These are phyloP conservation scores for Leptopilina drosophilae DNA, from an alignment of 2,888 invertebrate genomes.

Conservation along the genomic window DNA sequence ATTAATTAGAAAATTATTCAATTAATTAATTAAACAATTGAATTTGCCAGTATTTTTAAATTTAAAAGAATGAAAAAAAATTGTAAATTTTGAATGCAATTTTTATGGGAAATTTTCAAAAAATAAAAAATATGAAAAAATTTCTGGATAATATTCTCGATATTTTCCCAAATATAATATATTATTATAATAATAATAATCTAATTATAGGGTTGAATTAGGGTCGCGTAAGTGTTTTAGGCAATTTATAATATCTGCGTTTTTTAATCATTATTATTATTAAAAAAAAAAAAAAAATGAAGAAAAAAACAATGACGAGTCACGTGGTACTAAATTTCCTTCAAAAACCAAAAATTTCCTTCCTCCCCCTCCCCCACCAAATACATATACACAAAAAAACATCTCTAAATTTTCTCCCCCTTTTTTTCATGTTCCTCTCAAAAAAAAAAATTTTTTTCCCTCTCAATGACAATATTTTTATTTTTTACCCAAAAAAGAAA, in stretches of 20 bases:
- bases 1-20: not conserved
- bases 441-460: conserved; percentile 7
- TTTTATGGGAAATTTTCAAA: too few relatives aligned
- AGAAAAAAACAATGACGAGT: not conserved
- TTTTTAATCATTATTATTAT: not conserved
- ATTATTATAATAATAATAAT: conserved; percentile 23
- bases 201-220: conserved; percentile 47
- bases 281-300: too few relatives aligned
- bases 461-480: not conserved
- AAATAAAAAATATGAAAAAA: too few relatives aligned
- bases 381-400: too few relatives aligned
- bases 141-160: conserved; percentile 1
- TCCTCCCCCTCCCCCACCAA: too few relatives aligned
- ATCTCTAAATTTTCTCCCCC: conserved; percentile 6
- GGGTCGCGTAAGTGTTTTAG: conserved; percentile 51
- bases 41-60: too few relatives aligned
- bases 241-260: conserved; percentile 39
- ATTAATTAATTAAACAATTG: not conserved
- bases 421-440: not conserved
- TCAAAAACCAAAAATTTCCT: not conserved
- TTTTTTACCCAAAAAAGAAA: not conserved
- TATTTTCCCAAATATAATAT: conserved; percentile 32
- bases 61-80: too few relatives aligned
- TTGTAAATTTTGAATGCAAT: too few relatives aligned
- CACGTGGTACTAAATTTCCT: conserved; percentile 37